These are phyloP conservation scores for Helogale parvula DNA, from an alignment of 2,113 vertebrate species.

Conservation along the genomic window DNA sequence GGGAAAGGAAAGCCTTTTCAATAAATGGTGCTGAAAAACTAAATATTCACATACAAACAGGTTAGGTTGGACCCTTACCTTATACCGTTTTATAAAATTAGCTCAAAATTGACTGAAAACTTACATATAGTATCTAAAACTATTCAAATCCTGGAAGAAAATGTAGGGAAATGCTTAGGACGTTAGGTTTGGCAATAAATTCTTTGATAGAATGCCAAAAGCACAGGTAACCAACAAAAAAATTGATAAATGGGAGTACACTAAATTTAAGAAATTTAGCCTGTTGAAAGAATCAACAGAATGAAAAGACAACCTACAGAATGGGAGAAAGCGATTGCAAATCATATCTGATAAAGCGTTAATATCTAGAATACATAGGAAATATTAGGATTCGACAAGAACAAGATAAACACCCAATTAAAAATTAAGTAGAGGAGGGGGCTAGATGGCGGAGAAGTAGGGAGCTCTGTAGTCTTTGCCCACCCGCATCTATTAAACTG, in stretches of 20 bases:
- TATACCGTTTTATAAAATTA: background rate
- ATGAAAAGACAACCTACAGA: background rate
- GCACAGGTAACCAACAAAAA: background rate
- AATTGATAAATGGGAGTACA: background rate
- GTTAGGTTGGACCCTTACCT: background rate
- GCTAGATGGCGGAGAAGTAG: no score
- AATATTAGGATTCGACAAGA: background rate
- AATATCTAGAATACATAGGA: background rate
- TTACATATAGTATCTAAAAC: background rate
- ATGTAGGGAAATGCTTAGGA: background rate
- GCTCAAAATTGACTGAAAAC: background rate
- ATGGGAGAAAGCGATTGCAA: background rate
- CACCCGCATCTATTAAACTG: no score
- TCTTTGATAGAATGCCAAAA: background rate
- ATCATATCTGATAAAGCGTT: background rate
- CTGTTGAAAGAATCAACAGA: background rate
- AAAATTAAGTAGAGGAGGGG: background rate
- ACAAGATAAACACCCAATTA: background rate
- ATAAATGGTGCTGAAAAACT: background rate
- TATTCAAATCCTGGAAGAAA: background rate
- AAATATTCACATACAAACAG: background rate
- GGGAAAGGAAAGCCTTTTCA: background rate
- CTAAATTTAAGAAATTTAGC: background rate
- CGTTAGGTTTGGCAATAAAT: background rate
- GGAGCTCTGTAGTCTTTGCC: no score